These are phyloP conservation scores for Icerya purchasi DNA, from an alignment of 2,888 invertebrate genomes.

Conservation along the genomic window DNA sequence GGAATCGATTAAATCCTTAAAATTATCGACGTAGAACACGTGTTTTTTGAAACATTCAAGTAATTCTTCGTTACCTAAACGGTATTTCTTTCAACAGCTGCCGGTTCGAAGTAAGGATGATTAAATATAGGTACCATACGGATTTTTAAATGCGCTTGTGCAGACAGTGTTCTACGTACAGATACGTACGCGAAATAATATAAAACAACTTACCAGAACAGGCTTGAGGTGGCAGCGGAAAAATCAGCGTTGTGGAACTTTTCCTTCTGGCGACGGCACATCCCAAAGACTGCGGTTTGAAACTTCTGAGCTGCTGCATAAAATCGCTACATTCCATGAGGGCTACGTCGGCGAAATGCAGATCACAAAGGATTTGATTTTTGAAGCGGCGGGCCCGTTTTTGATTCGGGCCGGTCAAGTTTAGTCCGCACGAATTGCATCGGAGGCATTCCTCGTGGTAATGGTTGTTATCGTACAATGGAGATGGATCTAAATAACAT, in stretches of 20 bases:
- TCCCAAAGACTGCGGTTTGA: slow-evolving; percentile 86
- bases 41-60: too few relatives aligned
- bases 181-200: too few relatives aligned
- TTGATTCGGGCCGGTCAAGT: slow-evolving; percentile 78
- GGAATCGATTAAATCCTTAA: too few relatives aligned
- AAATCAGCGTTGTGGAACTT: slow-evolving; percentile 80
- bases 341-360: slow-evolving; percentile 90
- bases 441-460: slow-evolving; percentile 94
- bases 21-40: too few relatives aligned
- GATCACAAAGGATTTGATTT: slow-evolving; percentile 85
- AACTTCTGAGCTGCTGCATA: slow-evolving; percentile 87
- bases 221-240: slow-evolving; percentile 80
- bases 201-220: slow-evolving; percentile 76
- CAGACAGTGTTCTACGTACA: slow-evolving; percentile 8
- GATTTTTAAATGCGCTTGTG: background rate
- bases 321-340: slow-evolving; percentile 94
- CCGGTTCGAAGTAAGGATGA: background rate
- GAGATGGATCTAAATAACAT: slow-evolving; percentile 59
- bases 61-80: too few relatives aligned
- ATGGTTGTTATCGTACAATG: slow-evolving; percentile 81
- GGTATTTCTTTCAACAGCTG: too few relatives aligned
- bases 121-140: background rate
- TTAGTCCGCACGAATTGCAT: slow-evolving; percentile 85
- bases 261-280: slow-evolving; percentile 85
- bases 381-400: slow-evolving; percentile 36